A percentile compares a stretch with the other conserved stretches of the same genome.
phyloP scores from a whole-genome alignment of 2,888 invertebrate species.

The Hydropsyche betteni region DNA sequence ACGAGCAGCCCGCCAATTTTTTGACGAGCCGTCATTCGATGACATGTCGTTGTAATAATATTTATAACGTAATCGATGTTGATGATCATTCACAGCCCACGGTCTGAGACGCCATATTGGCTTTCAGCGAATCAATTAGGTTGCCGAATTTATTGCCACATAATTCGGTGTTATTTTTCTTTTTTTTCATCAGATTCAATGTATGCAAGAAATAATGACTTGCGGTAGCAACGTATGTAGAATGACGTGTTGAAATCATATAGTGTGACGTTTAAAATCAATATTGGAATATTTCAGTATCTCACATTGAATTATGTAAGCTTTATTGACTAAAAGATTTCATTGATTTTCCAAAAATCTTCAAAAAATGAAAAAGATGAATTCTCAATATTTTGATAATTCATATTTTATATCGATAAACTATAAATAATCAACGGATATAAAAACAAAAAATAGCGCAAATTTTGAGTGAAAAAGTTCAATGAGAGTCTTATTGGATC shows the following conservation, averaged over 20 bases:
- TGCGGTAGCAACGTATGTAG: background rate
- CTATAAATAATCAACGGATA: no score
- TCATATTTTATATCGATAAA: no score
- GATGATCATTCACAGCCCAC: background rate
- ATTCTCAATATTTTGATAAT: no score
- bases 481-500: background rate
- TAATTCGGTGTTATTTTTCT: background rate
- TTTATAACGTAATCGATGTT: slow-evolving; percentile 13
- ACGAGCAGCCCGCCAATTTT: slow-evolving; percentile 24
- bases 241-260: no score
- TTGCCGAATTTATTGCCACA: background rate
- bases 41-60: slow-evolving; percentile 18
- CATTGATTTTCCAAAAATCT: no score
- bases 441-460: no score
- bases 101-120: background rate
- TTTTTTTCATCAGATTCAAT: background rate
- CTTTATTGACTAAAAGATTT: no score
- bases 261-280: no score
- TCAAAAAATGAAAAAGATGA: no score
- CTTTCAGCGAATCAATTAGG: slow-evolving; percentile 20
- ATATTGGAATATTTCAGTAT: no score
- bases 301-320: no score
- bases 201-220: background rate
- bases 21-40: background rate
- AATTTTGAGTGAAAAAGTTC: no score